Evolutionary conservation across 2,113 vertebrate genomes (phyloP), one percentile per base, ranked within the genome.

Genomic region (Poecile atricapillus): DNA sequence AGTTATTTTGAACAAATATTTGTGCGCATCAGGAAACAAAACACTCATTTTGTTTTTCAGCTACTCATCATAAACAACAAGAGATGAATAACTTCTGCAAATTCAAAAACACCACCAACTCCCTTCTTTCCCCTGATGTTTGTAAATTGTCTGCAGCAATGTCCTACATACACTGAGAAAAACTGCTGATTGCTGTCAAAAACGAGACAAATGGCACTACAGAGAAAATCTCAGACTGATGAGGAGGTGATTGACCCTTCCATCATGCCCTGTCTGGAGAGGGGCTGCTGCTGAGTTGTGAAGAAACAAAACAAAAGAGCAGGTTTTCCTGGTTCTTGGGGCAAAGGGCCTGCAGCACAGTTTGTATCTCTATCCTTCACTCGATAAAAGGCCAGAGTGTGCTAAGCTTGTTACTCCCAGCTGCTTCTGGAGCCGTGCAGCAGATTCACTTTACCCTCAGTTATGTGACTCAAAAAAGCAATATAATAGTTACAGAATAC

Each of bases 1-100:
- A 76, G 70, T 30, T 83, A 69, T 94, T 93, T 90, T 74, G 50
- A 81, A 92, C 65, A 92, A 96, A 95, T 88, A 80, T 94, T 96
- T 93, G 49, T 4, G 27, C 79, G 68, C 68, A 37, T 79, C 68
- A 50, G 73, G 95, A 95, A 95, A 89, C 78, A 93, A 89, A 80
- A 43, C 59, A 69, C 30, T 13, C 16, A 1, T 87, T 93, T 90
- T 70, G 24, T 82, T 95, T 95, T 64, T 69, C 79, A 90, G 77
- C 30, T 74, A 64, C 43, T 92, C 70, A 5, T 76, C 71, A 74
- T 46, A 77, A 94, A 63, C 27, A 76, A 39, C 59, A 85, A 73
- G 50, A 94, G 89, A 65, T 50, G 9, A 88, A 77, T 35, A 89
- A n/a, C 9, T 81, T 65, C 37, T 28, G 52, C 1, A 64, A 92